Evolutionary conservation across 2,797 vertebrate genomes (phyloP), one percentile per base, ranked within the genome.

Genomic region (Rhadinocentrus ornatus): DNA sequence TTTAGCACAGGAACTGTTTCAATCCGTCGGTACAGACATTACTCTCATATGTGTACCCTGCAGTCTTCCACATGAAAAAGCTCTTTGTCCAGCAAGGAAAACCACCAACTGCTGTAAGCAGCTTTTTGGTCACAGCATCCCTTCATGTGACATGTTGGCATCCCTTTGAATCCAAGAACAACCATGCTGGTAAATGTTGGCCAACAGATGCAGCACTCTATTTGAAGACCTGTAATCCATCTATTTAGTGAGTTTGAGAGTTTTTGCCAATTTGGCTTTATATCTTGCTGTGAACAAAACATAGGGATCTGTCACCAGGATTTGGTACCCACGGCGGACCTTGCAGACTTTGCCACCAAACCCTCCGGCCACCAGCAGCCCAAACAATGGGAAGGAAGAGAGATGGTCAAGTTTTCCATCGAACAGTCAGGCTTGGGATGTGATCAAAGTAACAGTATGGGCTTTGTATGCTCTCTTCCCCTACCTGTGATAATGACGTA

Each of bases 191-290:
- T 68, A 78, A 87, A 85, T 71, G 74, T 78, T 75, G 66, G 68
- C n/a, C 18, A 77, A 77, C 88, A 91, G 87, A 78, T 88, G 87
- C 62, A 66, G 77, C 22, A 46, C 67, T 80, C 82, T 88, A 82
- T 90, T 90, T 83, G 73, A 68, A 71, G 75, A 55, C 44, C 56
- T 0, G 2, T 84, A 83, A 88, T 90, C 81, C 78, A 77, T 84
- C 75, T 88, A 75, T 78, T 79, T 70, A 68, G 37, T 63, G 64
- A 72, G 71, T 86, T 81, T 62, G 67, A 84, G 81, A 71, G 72
- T 62, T 60, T 84, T 80, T 62, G 75, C 53, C 69, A 71, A 72
- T 74, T 85, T 4, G 18, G 27, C 62, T 67, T 35, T 29, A 22
- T 4, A 20, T 77, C 87, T 69, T 64, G 72, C 75, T 82, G 85